Base-by-base conservation (phyloP, 1,140 invertebrate genomes). In the Zaprionus tsacasi region DNA sequence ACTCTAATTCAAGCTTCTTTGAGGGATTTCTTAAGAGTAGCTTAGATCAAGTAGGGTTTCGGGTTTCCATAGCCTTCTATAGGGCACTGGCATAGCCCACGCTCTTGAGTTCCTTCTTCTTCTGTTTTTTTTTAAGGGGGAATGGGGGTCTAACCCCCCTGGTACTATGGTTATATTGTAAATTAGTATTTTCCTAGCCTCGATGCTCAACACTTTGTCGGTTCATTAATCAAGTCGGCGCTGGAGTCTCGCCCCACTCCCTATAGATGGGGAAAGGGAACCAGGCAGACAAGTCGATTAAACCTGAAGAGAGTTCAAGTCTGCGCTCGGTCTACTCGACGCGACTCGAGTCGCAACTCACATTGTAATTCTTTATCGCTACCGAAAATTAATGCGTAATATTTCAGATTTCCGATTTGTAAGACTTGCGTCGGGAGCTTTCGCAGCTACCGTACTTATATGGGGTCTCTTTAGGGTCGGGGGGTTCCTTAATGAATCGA, bases 381-480 rank as follows among this genome's bases (percentile, higher is more conserved):
- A 89, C 85, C 78, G 85, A 88, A 88, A 89, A 88, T 88, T 83
- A 89, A 88, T 88, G 85, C 85, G 85, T 85, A 81, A 35, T 81
- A 81, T 78, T 85, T 85, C 38, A 27, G 69, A 81, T 78, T 85
- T 85, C 43, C 25, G 69, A 81, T 83, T 82, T 88, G 68, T 70
- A 75, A 35, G 55, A 48, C 56, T 64, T 73, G n/a, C 66, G 57
- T 71, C 68, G 63, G 43, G 30, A 71, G 57, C 73, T 80, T 72
- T 71, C 54, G 65, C 45, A 8, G 66, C 76, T 78, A 71, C 71
- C 58, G 74, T 69, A 52, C 67, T 59, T 38, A 43, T 35, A 55
- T 30, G 6, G 52, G 38, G 54, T 52, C 35, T 45, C 1, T 15
- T 15, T 15, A 45, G 48, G 10, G 10, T 27, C 1, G 13, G 50